These are phyloP conservation scores for Tachysurus vachellii DNA, from an alignment of 2,113 vertebrate species.

Conservation along the genomic window DNA sequence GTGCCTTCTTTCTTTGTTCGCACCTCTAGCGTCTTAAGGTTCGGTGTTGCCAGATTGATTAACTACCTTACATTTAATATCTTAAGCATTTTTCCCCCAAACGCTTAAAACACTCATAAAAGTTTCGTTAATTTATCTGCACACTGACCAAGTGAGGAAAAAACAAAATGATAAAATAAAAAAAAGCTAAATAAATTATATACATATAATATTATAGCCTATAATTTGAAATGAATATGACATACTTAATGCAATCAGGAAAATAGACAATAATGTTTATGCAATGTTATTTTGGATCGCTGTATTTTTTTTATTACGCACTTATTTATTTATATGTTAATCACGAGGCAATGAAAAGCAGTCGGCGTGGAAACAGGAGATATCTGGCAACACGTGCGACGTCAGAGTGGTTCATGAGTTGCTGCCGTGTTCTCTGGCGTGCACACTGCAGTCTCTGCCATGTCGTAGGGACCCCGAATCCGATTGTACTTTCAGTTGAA, in stretches of 20 bases:
- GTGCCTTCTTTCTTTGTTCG: constrained; percentile 11
- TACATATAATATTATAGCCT: no score
- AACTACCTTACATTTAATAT: no score
- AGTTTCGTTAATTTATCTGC: no score
- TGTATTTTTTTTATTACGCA: neutral
- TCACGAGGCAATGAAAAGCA: neutral
- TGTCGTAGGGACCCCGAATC: neutral
- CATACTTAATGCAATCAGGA: neutral
- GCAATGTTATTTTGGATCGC: neutral
- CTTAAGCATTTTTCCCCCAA: neutral
- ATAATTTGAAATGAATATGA: neutral
- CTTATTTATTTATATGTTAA: neutral
- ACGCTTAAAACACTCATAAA: neutral
- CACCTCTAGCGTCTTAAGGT: neutral
- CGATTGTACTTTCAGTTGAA: neutral
- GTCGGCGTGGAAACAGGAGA: neutral
- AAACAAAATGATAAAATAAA: neutral
- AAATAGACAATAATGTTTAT: no score
- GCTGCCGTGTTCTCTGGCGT: neutral
- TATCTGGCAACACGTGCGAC: constrained; percentile 20
- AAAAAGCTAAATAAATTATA: neutral
- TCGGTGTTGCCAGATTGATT: neutral
- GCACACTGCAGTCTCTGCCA: neutral
- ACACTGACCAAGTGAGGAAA: neutral
- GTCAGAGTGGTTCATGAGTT: neutral